phyloP scores from a whole-genome alignment of 2,888 invertebrate genomes.

The Orthonychiurus folsomi region DNA sequence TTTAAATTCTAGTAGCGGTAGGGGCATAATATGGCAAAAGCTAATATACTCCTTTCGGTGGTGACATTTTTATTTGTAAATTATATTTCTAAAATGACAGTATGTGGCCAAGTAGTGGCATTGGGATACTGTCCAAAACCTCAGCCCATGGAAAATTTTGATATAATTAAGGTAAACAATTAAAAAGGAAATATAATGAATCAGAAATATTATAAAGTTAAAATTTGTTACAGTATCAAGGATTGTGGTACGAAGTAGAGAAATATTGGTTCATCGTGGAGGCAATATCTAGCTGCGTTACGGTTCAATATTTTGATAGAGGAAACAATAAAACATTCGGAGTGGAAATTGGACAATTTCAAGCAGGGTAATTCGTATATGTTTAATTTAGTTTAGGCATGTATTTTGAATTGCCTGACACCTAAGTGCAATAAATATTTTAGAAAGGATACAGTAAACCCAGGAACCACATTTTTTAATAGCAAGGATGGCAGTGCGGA shows the following conservation, averaged over 20 bases:
- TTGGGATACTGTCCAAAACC: neutral
- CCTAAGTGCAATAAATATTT: no score
- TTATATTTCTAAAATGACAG: no score
- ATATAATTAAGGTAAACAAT: neutral
- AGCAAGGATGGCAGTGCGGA: slow-evolving; percentile 26
- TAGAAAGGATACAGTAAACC: no score
- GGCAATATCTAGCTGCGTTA: neutral
- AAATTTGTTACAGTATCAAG: neutral
- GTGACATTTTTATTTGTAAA: no score
- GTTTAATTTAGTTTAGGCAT: no score
- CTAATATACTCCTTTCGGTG: no score
- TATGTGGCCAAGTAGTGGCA: neutral
- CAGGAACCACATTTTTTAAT: slow-evolving; percentile 21
- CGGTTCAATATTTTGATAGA: neutral
- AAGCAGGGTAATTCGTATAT: neutral
- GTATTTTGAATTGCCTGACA: no score
- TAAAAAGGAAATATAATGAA: neutral
- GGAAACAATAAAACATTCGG: neutral
- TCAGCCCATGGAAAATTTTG: neutral
- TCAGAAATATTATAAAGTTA: no score
- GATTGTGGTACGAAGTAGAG: slow-evolving; percentile 1
- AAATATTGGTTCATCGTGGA: slow-evolving; percentile 4
- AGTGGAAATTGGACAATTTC: neutral
- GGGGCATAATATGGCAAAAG: no score
- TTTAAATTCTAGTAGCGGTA: no score